These are phyloP conservation scores for Drosophila atroscutellata DNA, from an alignment of 2,888 invertebrate species.

Conservation along the genomic window DNA sequence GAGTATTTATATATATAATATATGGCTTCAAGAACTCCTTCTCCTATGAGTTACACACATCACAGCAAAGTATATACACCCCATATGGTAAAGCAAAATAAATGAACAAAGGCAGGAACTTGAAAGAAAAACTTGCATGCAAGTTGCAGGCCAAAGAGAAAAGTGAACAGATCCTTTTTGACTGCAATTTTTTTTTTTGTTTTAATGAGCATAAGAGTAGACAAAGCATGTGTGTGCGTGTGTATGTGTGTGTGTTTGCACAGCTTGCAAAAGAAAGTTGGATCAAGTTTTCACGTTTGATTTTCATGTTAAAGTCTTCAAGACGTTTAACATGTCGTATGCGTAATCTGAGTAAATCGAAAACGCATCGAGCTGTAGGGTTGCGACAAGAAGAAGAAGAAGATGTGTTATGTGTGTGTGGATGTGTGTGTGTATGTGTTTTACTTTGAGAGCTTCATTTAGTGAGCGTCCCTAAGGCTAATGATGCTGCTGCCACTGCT, in stretches of 20 bases:
- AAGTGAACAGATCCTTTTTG: slow-evolving; percentile 37
- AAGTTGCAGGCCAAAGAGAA: slow-evolving; percentile 56
- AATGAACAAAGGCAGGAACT: slow-evolving; percentile 27
- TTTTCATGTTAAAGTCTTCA: slow-evolving; percentile 55
- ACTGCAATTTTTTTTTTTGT: slow-evolving; percentile 1
- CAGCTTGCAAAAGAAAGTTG: slow-evolving; percentile 66
- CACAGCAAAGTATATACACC: neutral
- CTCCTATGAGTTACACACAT: neutral
- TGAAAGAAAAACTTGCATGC: slow-evolving; percentile 64
- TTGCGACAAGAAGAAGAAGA: neutral
- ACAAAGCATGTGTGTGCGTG: slow-evolving; percentile 43
- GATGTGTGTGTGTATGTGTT: neutral
- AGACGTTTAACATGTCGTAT: slow-evolving; percentile 69
- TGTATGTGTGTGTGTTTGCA: slow-evolving; percentile 37
- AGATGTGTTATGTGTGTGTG: neutral
- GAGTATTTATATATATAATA: neutral
- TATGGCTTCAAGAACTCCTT: neutral
- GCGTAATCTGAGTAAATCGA: slow-evolving; percentile 61
- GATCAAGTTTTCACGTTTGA: slow-evolving; percentile 52
- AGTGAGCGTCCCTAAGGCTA: slow-evolving; percentile 44
- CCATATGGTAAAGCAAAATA: neutral
- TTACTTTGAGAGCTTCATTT: slow-evolving; percentile 39
- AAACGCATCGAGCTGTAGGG: slow-evolving; percentile 39
- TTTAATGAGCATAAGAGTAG: slow-evolving; percentile 14
- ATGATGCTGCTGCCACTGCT: slow-evolving; percentile 38